Conservation (phyloP, 2,113 vertebrate genomes). For the Scolopax mira region DNA sequence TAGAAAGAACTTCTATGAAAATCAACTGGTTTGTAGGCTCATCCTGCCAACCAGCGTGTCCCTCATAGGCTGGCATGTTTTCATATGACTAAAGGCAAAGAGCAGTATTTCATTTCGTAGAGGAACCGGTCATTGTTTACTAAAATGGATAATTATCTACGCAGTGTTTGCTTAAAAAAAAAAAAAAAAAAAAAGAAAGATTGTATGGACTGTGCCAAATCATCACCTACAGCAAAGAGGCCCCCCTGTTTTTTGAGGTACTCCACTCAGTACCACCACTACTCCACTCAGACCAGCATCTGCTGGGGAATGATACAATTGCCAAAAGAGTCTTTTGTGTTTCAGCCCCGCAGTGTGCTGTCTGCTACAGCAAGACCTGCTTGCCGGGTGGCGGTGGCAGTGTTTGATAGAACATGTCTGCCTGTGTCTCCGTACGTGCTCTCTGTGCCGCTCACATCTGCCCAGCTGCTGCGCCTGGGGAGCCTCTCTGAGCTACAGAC, state of each 20-base stretch:
- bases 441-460: not conserved
- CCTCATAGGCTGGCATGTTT: not conserved
- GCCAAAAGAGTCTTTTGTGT: not conserved
- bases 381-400: not conserved
- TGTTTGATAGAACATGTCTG: not conserved
- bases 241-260: not conserved
- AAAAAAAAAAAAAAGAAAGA: not conserved
- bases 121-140: not conserved
- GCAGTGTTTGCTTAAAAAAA: not conserved
- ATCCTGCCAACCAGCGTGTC: not conserved
- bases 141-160: not conserved
- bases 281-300: not conserved
- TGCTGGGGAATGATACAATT: not conserved
- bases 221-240: not conserved
- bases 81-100: not conserved
- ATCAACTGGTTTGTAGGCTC: not conserved
- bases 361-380: not conserved
- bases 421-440: fast-evolving
- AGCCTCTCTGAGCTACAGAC: not conserved
- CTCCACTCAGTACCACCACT: fast-evolving
- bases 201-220: not conserved
- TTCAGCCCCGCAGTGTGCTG: not conserved
- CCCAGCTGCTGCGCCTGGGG: not conserved
- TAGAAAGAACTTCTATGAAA: not conserved
- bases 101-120: not conserved